Percentiles rank a stretch among this genome's conserved stretches.
These are phyloP conservation scores for Cossypha heuglini DNA, from an alignment of 2,797 vertebrate species.

Conservation along the genomic window DNA sequence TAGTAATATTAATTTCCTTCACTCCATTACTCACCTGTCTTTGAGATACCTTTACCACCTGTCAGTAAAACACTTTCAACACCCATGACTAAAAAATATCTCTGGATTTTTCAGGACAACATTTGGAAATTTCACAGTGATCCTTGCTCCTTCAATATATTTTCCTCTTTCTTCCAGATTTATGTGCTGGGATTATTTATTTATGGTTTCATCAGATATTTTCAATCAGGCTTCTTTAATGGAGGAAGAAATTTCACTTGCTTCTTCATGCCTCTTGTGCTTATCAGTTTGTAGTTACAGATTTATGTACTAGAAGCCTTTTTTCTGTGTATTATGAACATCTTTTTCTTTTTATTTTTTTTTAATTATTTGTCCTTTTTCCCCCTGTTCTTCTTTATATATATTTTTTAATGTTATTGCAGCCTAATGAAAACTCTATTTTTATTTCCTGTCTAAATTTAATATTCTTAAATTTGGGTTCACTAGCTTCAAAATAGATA, in stretches of 20 bases:
- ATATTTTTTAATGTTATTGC: no score
- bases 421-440: background rate
- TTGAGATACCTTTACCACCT: background rate
- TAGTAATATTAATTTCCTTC: background rate
- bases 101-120: background rate
- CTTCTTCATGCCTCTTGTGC: background rate
- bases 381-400: fast-evolving
- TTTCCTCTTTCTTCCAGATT: background rate
- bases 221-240: background rate
- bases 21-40: background rate
- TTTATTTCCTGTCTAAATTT: background rate
- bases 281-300: background rate
- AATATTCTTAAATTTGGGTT: background rate
- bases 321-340: background rate
- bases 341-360: background rate
- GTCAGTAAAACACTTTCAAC: background rate
- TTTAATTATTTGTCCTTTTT: background rate
- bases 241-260: background rate
- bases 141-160: background rate
- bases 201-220: background rate
- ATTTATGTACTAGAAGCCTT: background rate
- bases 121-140: background rate
- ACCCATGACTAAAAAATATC: background rate
- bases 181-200: background rate
- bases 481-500: background rate